A percentile compares a stretch with the other conserved stretches of the same genome.
These are phyloP conservation scores for Mus minutoides DNA, from an alignment of 2,797 vertebrate species.

Conservation along the genomic window DNA sequence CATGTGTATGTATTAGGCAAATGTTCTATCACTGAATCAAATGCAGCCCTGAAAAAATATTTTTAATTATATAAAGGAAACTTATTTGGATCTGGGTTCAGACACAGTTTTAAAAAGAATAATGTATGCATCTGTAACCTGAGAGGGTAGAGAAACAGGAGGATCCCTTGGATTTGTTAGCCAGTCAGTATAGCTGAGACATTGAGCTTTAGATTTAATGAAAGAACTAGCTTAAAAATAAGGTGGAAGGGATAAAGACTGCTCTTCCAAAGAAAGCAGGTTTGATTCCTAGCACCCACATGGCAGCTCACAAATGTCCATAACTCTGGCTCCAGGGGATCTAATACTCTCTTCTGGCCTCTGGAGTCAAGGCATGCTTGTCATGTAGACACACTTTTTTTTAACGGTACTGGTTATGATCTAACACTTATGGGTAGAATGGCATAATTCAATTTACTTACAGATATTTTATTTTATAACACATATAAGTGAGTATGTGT, in stretches of 20 bases:
- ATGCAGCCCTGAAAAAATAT: background rate
- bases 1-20: background rate
- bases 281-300: background rate
- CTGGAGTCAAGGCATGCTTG: background rate
- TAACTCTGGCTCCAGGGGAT: background rate
- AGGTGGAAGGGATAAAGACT: background rate
- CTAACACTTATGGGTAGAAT: conserved; percentile 44
- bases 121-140: background rate
- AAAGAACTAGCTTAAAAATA: background rate
- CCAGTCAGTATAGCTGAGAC: background rate
- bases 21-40: background rate
- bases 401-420: background rate
- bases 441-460: background rate
- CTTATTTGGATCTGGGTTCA: conserved; percentile 18
- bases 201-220: background rate
- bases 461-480: background rate
- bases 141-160: background rate
- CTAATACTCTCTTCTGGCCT: background rate
- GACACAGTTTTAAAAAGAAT: background rate
- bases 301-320: background rate
- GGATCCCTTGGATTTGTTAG: background rate
- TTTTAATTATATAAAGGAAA: background rate
- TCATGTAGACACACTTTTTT: background rate
- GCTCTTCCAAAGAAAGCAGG: background rate
- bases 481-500: background rate